A percentile compares a stretch with the other conserved stretches of the same genome.
phyloP scores from a whole-genome alignment of 92 coral and sea anemone genomes.

The Palythoa heliodiscus region DNA sequence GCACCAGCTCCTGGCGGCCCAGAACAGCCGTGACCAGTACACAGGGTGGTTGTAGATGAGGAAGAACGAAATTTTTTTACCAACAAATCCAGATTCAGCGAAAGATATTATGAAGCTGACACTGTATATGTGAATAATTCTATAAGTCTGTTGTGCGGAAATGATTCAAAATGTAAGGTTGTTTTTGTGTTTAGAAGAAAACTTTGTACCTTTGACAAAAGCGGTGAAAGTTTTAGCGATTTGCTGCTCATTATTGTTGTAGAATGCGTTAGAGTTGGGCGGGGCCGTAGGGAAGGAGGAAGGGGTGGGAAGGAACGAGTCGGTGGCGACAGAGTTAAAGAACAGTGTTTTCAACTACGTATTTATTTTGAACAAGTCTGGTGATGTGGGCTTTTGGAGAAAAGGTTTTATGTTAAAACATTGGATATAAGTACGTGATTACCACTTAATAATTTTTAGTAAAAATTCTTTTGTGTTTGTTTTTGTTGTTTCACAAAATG shows the following conservation, averaged over 20 bases:
- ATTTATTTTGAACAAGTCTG: not conserved
- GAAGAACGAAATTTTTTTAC: not conserved
- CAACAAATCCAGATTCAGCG: not conserved
- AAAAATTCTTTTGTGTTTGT: not conserved
- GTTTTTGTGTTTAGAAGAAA: not conserved
- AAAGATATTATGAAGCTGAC: not conserved
- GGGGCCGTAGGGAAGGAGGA: no score
- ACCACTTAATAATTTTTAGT: not conserved
- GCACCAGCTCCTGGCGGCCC: not conserved
- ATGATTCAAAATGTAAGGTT: not conserved
- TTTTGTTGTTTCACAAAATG: not conserved
- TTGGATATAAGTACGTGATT: not conserved
- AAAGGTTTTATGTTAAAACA: not conserved
- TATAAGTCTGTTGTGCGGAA: not conserved
- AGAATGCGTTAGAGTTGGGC: not conserved
- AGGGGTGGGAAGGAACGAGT: no score
- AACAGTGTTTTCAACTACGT: not conserved
- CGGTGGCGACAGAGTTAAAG: not conserved
- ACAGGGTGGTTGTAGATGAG: not conserved
- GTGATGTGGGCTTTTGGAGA: not conserved
- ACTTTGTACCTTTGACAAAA: not conserved
- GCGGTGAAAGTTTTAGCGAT: not conserved
- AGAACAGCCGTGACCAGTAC: not conserved
- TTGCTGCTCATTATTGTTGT: not conserved
- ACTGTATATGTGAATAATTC: not conserved